Conservation (phyloP, 2,797 vertebrate species). For the Sebastiscus albofasciatus region DNA sequence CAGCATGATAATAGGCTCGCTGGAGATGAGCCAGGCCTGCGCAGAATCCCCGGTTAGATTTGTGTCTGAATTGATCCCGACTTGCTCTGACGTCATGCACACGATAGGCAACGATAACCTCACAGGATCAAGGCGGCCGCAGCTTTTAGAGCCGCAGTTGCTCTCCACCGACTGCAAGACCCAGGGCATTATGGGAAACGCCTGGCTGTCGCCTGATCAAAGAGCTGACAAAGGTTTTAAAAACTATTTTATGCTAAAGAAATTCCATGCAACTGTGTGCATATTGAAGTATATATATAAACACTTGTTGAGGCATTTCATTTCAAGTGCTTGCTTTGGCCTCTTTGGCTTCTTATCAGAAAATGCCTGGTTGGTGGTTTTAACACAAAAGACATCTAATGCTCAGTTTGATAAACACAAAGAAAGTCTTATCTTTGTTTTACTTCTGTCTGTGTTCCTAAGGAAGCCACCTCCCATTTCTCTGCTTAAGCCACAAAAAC, state of each 20-base stretch:
- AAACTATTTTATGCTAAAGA: background rate
- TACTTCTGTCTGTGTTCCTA: conserved; percentile 15
- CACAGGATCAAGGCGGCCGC: too few relatives aligned
- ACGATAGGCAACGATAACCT: too few relatives aligned
- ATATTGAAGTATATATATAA: background rate
- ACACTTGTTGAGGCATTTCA: background rate
- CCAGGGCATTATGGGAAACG: too few relatives aligned
- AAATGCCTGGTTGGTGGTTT: background rate
- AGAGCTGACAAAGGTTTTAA: background rate
- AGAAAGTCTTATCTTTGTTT: conserved; percentile 28
- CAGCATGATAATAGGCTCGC: background rate
- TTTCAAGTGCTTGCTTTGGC: conserved; percentile 15
- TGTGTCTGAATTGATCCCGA: too few relatives aligned
- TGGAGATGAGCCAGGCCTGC: too few relatives aligned
- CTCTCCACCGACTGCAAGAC: too few relatives aligned
- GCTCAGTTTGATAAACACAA: background rate
- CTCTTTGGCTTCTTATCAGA: background rate
- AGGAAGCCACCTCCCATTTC: conserved; percentile 5
- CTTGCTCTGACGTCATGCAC: too few relatives aligned
- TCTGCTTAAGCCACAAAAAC: background rate
- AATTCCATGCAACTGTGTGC: background rate
- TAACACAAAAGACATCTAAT: background rate
- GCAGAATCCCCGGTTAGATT: too few relatives aligned
- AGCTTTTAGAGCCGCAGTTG: too few relatives aligned
- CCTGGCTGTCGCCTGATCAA: too few relatives aligned